Conservation (phyloP, 2,888 invertebrate species). For the Apodemia duryi region DNA sequence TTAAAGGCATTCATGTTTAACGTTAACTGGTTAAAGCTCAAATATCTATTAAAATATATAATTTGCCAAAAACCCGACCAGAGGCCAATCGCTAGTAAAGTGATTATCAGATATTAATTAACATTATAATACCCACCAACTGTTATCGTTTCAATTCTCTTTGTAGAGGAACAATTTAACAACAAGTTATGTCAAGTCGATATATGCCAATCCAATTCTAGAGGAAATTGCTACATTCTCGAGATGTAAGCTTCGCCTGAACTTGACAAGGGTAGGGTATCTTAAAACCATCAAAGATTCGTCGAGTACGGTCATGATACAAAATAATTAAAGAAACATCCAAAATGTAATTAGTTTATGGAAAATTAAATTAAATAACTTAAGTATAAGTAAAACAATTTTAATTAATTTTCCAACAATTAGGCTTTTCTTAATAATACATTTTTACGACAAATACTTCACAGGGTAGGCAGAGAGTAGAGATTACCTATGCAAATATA, state of each 20-base stretch:
- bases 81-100: no score
- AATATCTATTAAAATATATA: no score
- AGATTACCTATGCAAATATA: no score
- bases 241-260: constrained; percentile 7
- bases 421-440: no score
- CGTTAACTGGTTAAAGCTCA: no score
- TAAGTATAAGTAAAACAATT: no score
- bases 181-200: constrained; percentile 11
- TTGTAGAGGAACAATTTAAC: constrained; percentile 3
- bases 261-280: constrained; percentile 11
- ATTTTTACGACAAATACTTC: no score
- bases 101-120: no score
- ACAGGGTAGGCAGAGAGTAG: no score
- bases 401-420: no score
- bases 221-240: constrained; percentile 14
- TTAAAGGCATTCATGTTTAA: no score
- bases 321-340: constrained; percentile 9
- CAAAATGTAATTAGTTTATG: not conserved
- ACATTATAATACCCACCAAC: not conserved
- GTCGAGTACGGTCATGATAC: not conserved
- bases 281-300: constrained; percentile 9
- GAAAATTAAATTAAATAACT: not conserved
- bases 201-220: constrained; percentile 13
- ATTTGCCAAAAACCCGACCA: no score
- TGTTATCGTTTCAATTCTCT: not conserved